These are phyloP conservation scores for Astyanax mexicanus DNA, from an alignment of 2,797 vertebrate species.

Conservation along the genomic window DNA sequence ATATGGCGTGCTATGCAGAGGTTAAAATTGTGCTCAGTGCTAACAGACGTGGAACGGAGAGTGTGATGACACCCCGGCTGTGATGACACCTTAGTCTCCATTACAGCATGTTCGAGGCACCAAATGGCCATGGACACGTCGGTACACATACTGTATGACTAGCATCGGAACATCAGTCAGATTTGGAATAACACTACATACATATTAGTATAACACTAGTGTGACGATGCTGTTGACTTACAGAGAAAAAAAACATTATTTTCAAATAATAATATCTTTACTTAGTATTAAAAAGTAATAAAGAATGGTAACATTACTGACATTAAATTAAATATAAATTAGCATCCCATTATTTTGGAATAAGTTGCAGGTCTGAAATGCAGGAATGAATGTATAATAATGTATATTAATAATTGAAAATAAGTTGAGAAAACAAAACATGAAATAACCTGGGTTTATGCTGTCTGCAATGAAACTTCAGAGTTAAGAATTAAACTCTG, in stretches of 20 bases:
- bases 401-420: too few species aligned
- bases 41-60: conserved; percentile 39
- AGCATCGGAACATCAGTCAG: neutral
- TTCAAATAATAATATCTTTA: conserved; percentile 7
- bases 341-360: too few species aligned
- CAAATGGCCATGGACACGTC: conserved; percentile 23
- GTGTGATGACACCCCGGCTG: conserved; percentile 36
- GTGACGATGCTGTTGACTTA: neutral
- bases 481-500: too few species aligned
- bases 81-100: conserved; percentile 29
- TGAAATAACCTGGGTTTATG: too few species aligned
- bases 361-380: too few species aligned
- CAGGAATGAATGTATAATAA: too few species aligned
- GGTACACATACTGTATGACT: neutral
- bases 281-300: too few species aligned
- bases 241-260: neutral
- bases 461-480: too few species aligned
- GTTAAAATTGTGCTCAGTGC: conserved; percentile 40
- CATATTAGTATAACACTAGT: too few species aligned
- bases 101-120: conserved; percentile 21
- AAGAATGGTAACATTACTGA: too few species aligned
- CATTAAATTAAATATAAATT: too few species aligned
- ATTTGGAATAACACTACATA: neutral
- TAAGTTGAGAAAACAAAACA: too few species aligned
- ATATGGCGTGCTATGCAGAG: conserved; percentile 28